phyloP scores from a whole-genome alignment of 1,140 invertebrate species.

The Apis cerana region DNA sequence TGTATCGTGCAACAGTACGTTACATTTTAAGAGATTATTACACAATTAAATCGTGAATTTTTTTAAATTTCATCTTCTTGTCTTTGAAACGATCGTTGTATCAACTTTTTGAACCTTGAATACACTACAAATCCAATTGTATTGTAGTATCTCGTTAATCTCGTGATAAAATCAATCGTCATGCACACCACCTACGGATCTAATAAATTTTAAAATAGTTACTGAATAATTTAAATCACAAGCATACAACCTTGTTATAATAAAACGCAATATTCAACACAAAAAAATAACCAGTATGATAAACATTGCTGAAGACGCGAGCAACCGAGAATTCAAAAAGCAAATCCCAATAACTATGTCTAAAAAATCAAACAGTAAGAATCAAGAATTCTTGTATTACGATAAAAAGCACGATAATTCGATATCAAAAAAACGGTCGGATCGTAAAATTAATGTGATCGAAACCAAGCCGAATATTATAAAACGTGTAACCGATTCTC shows the following conservation, averaged over 20 bases:
- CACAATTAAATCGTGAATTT: conserved; percentile 37
- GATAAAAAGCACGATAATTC: not conserved
- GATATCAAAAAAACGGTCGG: not conserved
- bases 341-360: not conserved
- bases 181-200: too few species aligned
- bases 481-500: not conserved
- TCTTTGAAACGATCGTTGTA: too few species aligned
- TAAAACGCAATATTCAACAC: conserved; percentile 12
- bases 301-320: not conserved
- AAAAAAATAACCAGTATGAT: conserved; percentile 1
- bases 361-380: not conserved
- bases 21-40: conserved; percentile 1
- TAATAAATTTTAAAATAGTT: conserved; percentile 5
- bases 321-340: not conserved
- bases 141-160: too few species aligned
- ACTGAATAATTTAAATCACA: conserved; percentile 13
- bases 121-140: not conserved
- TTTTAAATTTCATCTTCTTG: conserved; percentile 8
- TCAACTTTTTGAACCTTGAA: not conserved
- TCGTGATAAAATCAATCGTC: not conserved
- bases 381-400: not conserved
- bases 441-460: not conserved
- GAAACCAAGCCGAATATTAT: not conserved
- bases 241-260: not conserved
- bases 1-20: conserved; percentile 2